Base-by-base conservation (phyloP, 2,797 vertebrate genomes). In the Spondyliosoma cantharus region DNA sequence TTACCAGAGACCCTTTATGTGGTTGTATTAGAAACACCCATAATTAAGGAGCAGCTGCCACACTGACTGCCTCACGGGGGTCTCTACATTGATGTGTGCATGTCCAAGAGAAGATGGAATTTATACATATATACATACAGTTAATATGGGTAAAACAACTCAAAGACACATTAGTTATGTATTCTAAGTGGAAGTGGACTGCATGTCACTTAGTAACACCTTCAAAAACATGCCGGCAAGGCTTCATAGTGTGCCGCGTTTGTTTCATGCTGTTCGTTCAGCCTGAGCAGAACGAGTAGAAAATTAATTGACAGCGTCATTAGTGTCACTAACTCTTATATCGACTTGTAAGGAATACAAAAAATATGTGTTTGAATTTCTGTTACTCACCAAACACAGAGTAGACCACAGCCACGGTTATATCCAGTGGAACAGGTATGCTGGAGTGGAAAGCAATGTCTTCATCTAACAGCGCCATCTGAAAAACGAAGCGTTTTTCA, bases 391-490 rank as follows among this genome's bases (percentile, higher is more conserved):
- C 94, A 81, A 95, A 94, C 53, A 94, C 58, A 32, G 86, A 92
- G 82, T 95, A 95, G 76, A 95, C 85, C 66, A 95, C 84, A 8
- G 93, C 94, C 81, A 95, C 91, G 0, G 81, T 84, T 71, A 92
- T 86, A 70, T 95, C 94, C 76, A 93, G 15, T n/a, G 86, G 81
- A 37, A 83, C 82, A 15, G 94, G 93, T 63, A 95, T 94, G 80
- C 68, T 95, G 43, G 94, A 95, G 52, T 85, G 85, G 82, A 94
- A 95, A 12, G 84, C 87, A 16, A 78, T 56, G 58, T 92, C 93
- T 62, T 94, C 90, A 69, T 85, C 72, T 29, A 77, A 61, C 48
- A 59, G 45, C 64, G 3, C 84, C 94, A 94, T 95, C 94, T 94
- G 82, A 58, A 92, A 91, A 84, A 17, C 58, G 7, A 85, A 24